A percentile compares a stretch with the other conserved stretches of the same genome.
phyloP scores from a whole-genome alignment of 1,140 invertebrate genomes.

The Onthophagus taurus region DNA sequence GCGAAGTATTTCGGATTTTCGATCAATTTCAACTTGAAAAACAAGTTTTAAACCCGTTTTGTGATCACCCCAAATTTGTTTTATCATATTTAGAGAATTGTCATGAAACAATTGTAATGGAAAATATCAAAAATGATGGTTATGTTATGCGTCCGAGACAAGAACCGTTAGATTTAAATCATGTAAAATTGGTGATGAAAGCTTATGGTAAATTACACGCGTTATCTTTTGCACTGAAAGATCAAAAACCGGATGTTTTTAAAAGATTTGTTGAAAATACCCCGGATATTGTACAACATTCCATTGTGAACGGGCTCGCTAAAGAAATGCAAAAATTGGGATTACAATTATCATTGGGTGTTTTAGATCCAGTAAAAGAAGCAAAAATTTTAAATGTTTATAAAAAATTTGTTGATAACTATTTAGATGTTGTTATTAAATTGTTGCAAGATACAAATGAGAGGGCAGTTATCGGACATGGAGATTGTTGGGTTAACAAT shows the following conservation, averaged over 20 bases:
- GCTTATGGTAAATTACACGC: constrained; percentile 47
- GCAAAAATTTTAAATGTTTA: neutral
- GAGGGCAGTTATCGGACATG: constrained; percentile 44
- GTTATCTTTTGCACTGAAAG: constrained; percentile 40
- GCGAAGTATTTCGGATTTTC: constrained; percentile 21
- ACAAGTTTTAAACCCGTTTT: constrained; percentile 18
- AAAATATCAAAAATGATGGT: constrained; percentile 41
- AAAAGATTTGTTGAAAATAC: constrained; percentile 13
- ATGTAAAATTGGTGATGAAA: constrained; percentile 39
- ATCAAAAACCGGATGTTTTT: constrained; percentile 33
- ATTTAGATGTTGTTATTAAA: neutral
- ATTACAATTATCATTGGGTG: neutral
- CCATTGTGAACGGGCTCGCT: neutral
- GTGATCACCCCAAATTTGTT: constrained; percentile 18
- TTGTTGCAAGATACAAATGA: constrained; percentile 4
- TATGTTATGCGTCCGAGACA: constrained; percentile 41
- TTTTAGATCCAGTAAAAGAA: constrained; percentile 3
- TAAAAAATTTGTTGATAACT: neutral
- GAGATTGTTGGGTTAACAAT: constrained; percentile 49
- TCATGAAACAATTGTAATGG: constrained; percentile 43
- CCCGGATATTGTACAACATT: neutral
- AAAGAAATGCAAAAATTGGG: neutral
- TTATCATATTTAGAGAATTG: constrained; percentile 33
- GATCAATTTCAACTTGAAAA: constrained; percentile 21
- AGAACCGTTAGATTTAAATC: constrained; percentile 36